phyloP scores from a whole-genome alignment of 2,113 vertebrate species.

The Formicarius rufipectus region DNA sequence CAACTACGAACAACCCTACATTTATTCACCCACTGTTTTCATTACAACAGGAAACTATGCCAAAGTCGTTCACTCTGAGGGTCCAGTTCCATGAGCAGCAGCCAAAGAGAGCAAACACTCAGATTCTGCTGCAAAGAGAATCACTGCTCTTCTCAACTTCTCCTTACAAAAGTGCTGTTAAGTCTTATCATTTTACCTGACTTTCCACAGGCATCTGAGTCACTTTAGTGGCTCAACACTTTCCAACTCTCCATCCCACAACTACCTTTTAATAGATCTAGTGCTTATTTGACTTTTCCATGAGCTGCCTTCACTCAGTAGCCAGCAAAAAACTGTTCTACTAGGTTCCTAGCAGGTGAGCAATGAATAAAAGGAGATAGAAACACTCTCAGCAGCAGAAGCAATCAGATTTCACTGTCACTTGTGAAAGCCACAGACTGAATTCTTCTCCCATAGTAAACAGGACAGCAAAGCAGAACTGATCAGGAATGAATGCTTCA shows the following conservation, averaged over 20 bases:
- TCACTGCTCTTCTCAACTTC: background rate
- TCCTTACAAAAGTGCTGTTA: background rate
- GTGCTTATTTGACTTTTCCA: background rate
- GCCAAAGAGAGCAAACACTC: background rate
- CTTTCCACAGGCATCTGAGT: background rate
- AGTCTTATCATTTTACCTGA: background rate
- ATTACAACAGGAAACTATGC: conserved; percentile 15
- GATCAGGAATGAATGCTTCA: background rate
- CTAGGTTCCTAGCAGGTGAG: background rate
- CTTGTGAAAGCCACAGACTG: background rate
- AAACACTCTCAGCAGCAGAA: background rate
- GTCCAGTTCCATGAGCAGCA: background rate
- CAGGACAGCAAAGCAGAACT: background rate
- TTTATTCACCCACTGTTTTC: conserved; percentile 54
- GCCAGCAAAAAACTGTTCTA: background rate
- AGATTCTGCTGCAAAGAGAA: background rate
- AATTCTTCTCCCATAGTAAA: background rate
- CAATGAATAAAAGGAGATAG: background rate
- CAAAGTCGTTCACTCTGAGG: background rate
- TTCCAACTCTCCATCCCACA: background rate
- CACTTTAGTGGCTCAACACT: background rate
- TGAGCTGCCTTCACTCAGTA: background rate
- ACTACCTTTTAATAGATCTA: background rate
- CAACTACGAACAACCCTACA: background rate
- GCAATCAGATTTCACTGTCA: background rate